A percentile compares a stretch with the other conserved stretches of the same genome.
These are phyloP conservation scores for Elysia crispata DNA, from an alignment of 2,888 invertebrate species.

Conservation along the genomic window DNA sequence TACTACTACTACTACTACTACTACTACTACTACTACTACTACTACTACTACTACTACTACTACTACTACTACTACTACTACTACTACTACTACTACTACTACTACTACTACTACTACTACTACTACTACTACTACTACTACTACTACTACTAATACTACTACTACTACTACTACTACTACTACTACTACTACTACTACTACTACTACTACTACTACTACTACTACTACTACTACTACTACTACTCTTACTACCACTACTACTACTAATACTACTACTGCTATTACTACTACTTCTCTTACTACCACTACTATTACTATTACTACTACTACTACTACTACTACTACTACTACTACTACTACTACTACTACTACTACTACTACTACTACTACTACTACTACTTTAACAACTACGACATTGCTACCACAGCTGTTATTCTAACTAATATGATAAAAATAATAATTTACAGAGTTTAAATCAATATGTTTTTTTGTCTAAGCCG, in stretches of 20 bases:
- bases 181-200: neutral
- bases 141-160: neutral
- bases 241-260: neutral
- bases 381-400: constrained; percentile 9
- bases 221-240: neutral
- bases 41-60: neutral
- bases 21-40: constrained; percentile 16
- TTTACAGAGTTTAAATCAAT: too few relatives aligned
- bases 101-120: constrained; percentile 19
- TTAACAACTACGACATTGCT: neutral
- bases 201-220: neutral
- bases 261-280: too few relatives aligned
- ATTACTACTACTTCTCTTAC: too few relatives aligned
- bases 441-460: too few relatives aligned
- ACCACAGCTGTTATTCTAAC: too few relatives aligned
- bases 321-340: constrained; percentile 4
- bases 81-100: constrained; percentile 17
- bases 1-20: constrained; percentile 16
- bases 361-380: constrained; percentile 9
- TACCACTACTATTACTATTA: neutral
- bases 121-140: constrained; percentile 19
- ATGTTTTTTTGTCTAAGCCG: too few relatives aligned
- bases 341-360: constrained; percentile 9
- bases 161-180: too few relatives aligned
- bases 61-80: neutral